Base-by-base conservation (phyloP, 2,888 invertebrate genomes). In the Achlya flavicornis region DNA sequence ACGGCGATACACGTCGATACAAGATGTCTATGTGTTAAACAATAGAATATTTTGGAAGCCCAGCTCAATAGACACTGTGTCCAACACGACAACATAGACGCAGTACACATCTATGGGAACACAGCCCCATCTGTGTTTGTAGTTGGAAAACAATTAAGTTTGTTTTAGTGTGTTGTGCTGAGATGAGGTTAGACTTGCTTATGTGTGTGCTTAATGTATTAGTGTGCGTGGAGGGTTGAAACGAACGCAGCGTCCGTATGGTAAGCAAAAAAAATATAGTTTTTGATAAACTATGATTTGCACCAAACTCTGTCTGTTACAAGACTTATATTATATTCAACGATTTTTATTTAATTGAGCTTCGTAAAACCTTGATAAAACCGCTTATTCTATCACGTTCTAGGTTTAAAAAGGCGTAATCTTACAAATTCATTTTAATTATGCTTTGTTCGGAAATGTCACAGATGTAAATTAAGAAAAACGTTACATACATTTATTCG, bases 191-290 rank as follows among this genome's bases (percentile, higher is more conserved):
- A 58, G 53, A 57, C 35, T 66, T 74, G 33, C 33, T 58, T 12
- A 6, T 66, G 80, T 84, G 81, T 80, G 76, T 14, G 78, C 76
- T 65, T 41, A 62, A 48, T 66, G 61, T 57, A 32, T 63, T 48
- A 19, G 73, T 75, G 70, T 69, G 73, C 43, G 61, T 63, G 78
- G 88, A 90, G 91, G 92, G 91, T 88, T 87, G 89, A 85, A 87
- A 83, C 88, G 86, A 81, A 87, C 88, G 90, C 86, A 85, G 86
- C 68, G 72, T 71, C 68, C 62, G 83, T 86, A 91, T 58, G 41
- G 84, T 73, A 12, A 35, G 83, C 83, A 89, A 69, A 84, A 76
- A n/a, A 67, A 81, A 72, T 12, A 48, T 59, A 63, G 16, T 33
- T 61, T 41, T 59, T 61, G 58, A 58, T 19, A 57, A 60, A 43